phyloP scores from a whole-genome alignment of 2,888 invertebrate species.

The Apodemia zela region DNA sequence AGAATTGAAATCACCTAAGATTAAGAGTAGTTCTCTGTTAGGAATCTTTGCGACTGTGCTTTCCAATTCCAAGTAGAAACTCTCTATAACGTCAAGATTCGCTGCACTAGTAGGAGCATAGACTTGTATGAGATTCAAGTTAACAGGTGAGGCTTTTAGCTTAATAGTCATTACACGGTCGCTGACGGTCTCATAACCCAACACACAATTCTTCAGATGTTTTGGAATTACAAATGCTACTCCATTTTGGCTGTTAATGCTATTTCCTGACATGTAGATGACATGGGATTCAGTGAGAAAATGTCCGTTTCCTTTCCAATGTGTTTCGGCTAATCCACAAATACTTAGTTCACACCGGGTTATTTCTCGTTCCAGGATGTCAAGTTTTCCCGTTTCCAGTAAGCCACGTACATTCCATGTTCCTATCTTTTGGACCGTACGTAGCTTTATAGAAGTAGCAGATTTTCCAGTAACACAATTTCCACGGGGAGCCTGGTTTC shows the following conservation, averaged over 20 bases:
- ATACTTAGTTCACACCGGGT: slow-evolving; percentile 23
- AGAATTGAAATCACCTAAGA: slow-evolving; percentile 31
- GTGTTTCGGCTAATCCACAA: slow-evolving; percentile 30
- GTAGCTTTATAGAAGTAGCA: slow-evolving; percentile 18
- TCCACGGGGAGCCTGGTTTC: slow-evolving; percentile 31
- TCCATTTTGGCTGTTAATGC: slow-evolving; percentile 23
- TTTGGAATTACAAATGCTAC: slow-evolving; percentile 24
- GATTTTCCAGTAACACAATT: slow-evolving; percentile 29
- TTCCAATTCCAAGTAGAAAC: slow-evolving; percentile 24
- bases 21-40: slow-evolving; percentile 26
- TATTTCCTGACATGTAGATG: slow-evolving; percentile 25
- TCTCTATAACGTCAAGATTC: slow-evolving; percentile 19
- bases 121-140: slow-evolving; percentile 24
- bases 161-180: slow-evolving; percentile 25
- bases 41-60: slow-evolving; percentile 25
- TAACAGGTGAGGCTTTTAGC: slow-evolving; percentile 23
- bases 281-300: slow-evolving; percentile 24
- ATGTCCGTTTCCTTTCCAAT: slow-evolving; percentile 31
- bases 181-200: slow-evolving; percentile 23
- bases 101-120: slow-evolving; percentile 27
- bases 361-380: slow-evolving; percentile 28
- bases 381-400: slow-evolving; percentile 25
- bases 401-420: slow-evolving; percentile 32
- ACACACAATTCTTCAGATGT: slow-evolving; percentile 21
- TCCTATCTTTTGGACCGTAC: slow-evolving; percentile 26